Base-by-base conservation (phyloP, 2,797 vertebrate species). In the Labroides dimidiatus region DNA sequence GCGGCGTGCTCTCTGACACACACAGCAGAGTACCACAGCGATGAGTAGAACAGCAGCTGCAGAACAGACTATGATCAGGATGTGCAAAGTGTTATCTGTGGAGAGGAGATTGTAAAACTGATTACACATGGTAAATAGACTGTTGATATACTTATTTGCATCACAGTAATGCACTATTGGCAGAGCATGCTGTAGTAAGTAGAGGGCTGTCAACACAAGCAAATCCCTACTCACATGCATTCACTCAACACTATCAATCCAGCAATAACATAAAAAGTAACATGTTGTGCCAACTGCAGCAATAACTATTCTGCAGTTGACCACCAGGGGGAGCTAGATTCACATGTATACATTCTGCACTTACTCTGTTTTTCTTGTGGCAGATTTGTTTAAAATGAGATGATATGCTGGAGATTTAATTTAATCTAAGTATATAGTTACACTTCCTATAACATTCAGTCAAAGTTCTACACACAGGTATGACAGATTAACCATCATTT, bases 11-110 rank as follows among this genome's bases (percentile, higher is more conserved):
- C 27, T 81, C 6, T 42, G 13, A 0, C 7, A 60, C 13, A 51
- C 17, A 48, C 75, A 87, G 52, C 52, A 79, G 23, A 37, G 4
- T 13, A 37, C 0, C 19, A 73, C 12, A 17, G 43, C 6, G 10
- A 85, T 0, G 43, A 90, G 24, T 0, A 87, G 4, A 33, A 19
- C 1, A 6, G 4, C 62, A 19, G 21, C 20, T 30, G 19, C 41
- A 44, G 0, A 1, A 8, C 27, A n/a, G 45, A 42, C 27, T 1
- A 1, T 0, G 21, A 82, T 42, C 55, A 62, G 3, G 58, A 68
- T 10, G 10, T 0, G 3, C 8, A 1, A 44, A 1, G 0, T 15
- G 27, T 59, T 24, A 50, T 72, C 87, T 90, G 76, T 2, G 4
- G n/a, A 63, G 49, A 56, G 75, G 8, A 78, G 6, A 48, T 0